Conservation (phyloP, 37 sponge, comb jelly and placozoan species). For the Hexactinellida sp. region DNA sequence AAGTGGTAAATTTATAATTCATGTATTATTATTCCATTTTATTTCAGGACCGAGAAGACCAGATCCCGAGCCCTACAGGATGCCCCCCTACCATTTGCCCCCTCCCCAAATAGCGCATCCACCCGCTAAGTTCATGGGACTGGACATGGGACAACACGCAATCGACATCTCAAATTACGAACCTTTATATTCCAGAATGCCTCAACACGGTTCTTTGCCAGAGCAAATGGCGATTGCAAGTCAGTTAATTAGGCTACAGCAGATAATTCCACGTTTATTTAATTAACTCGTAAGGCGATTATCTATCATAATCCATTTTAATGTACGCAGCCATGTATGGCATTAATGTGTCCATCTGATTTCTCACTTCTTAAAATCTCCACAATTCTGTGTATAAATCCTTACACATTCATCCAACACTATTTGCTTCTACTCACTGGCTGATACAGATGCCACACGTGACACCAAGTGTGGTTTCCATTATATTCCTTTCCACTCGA, state of each 20-base stretch:
- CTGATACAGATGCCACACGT: background rate
- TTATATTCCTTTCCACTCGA: background rate
- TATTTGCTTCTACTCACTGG: too few species aligned
- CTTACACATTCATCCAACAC: background rate
- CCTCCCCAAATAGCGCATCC: constrained; percentile 8
- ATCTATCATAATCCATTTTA: background rate
- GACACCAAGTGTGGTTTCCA: background rate
- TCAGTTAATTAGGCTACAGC: background rate
- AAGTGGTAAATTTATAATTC: too few species aligned
- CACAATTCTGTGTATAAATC: background rate
- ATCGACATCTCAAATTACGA: background rate
- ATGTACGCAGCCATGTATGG: background rate
- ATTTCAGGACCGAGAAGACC: background rate
- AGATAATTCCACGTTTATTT: background rate
- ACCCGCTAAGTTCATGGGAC: constrained; percentile 15
- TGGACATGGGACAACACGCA: background rate
- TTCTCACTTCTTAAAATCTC: background rate
- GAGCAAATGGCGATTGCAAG: background rate
- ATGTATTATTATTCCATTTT: too few species aligned
- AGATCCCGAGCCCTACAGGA: background rate
- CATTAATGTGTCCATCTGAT: background rate
- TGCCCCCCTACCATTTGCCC: background rate
- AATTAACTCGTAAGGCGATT: background rate
- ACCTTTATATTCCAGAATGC: background rate
- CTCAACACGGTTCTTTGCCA: background rate